Evolutionary conservation across 2,797 vertebrate species (phyloP).

Genomic region (Pseudochirops cupreus): DNA sequence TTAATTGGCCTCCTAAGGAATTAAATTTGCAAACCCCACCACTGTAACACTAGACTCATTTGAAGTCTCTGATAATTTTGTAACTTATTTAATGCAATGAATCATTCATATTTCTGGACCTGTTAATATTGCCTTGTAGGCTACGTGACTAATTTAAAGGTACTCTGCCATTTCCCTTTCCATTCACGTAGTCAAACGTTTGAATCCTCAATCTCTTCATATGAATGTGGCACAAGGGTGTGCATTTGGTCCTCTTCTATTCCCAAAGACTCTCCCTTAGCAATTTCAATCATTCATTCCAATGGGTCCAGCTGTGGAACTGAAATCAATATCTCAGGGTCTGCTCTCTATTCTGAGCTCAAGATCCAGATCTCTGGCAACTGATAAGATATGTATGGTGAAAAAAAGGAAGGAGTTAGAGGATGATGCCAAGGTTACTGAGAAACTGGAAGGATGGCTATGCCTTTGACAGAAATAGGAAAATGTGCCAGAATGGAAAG

Average conservation of each 20-base stretch:
- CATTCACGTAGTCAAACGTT: neutral
- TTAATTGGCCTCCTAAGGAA: neutral
- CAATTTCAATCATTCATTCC: neutral
- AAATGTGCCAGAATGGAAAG: neutral
- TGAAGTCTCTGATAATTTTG: conserved; percentile 3
- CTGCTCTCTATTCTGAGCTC: neutral
- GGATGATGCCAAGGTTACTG: neutral
- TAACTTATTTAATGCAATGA: neutral
- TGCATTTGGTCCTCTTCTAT: neutral
- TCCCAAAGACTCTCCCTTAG: neutral
- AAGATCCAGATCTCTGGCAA: neutral
- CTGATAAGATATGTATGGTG: neutral
- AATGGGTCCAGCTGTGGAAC: too few species aligned
- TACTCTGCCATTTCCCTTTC: neutral
- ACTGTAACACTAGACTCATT: neutral
- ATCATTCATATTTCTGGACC: neutral
- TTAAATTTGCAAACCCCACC: neutral
- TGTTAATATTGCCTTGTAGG: neutral
- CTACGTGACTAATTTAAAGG: neutral
- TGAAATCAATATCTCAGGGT: neutral
- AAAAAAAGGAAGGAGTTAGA: neutral
- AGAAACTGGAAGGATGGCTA: neutral
- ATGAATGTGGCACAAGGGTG: neutral
- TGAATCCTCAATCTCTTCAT: neutral
- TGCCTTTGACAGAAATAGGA: neutral